Conservation (phyloP, 2,888 invertebrate species). For the Anoplius nigerrimus region DNA sequence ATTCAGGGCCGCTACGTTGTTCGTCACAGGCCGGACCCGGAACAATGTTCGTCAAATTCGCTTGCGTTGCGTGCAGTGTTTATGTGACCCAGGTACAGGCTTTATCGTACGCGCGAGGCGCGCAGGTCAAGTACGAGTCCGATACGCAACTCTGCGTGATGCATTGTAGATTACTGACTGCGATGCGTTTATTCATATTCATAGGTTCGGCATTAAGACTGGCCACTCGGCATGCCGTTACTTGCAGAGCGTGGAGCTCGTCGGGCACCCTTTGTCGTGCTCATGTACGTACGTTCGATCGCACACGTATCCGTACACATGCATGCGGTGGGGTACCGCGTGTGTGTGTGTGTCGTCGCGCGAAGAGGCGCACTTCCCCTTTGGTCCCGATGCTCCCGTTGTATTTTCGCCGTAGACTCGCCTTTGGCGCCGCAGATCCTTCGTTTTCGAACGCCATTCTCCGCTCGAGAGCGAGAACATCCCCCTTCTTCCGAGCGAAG, state of each 20-base stretch:
- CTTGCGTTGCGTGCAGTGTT: too few relatives aligned
- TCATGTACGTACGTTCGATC: conserved; percentile 6
- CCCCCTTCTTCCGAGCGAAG: not conserved
- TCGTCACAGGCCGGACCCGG: too few relatives aligned
- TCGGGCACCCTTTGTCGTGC: conserved; percentile 17
- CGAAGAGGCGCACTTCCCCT: conserved; percentile 41
- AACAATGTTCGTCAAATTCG: not conserved
- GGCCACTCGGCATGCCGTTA: too few relatives aligned
- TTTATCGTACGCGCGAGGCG: too few relatives aligned
- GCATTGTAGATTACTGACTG: too few relatives aligned
- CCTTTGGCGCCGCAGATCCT: conserved; percentile 68
- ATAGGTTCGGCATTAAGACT: too few relatives aligned
- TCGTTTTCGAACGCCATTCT: conserved; percentile 48
- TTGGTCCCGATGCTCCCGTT: conserved; percentile 51
- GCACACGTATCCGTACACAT: not conserved
- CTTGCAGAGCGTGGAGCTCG: conserved; percentile 3
- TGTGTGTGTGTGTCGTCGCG: not conserved
- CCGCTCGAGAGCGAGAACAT: conserved; percentile 8
- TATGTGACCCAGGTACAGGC: too few relatives aligned
- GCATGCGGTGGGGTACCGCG: not conserved
- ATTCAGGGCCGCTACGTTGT: too few relatives aligned
- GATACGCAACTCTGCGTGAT: too few relatives aligned
- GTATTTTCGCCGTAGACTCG: conserved; percentile 61
- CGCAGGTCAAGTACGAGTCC: too few relatives aligned
- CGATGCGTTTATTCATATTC: too few relatives aligned